Evolutionary conservation across 1,140 invertebrate genomes (phyloP), one percentile per base, ranked within the genome.

Genomic region (Spodoptera frugiperda): DNA sequence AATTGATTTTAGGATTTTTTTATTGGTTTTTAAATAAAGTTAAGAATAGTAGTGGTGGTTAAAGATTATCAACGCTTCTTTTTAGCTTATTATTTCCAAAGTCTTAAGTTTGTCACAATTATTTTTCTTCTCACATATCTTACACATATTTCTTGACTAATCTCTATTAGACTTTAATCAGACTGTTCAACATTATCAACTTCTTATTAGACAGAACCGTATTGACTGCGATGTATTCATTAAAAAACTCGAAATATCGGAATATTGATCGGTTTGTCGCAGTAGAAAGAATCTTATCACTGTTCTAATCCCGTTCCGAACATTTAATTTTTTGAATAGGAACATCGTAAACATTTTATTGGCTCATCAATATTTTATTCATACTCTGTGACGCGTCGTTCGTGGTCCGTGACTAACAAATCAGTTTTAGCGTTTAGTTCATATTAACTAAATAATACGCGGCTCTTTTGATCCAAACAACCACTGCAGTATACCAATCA

Each of bases 391-490:
- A 70, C 39, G 68, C 33, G 51, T 46, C 33, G 33, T 39, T 39
- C 33, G 33, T 39, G 12, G 39, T 30, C 72, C 59, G 71, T 75
- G 53, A 70, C 63, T 65, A 59, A 76, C 61, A 79, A 73, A 79
- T 79, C 68, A 72, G 67, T 76, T 73, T 79, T 76, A 73, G 72
- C 73, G 46, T 76, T 48, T 57, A 48, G 51, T 72, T 57, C 68
- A 72, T 46, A 15, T 72, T 57, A 72, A 72, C 68, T 46, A 71
- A 72, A 72, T 57, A 53, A 65, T 46, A 21, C 49, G 53, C 68
- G 68, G 68, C 68, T 21, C 53, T 57, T 72, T 72, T 72, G 68
- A 72, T 72, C 51, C 39, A 25, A 72, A 72, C 53, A 72, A 55
- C 68, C 30, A 71, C 51, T 33, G 51, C 21, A 72, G n/a, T 72